Evolutionary conservation across 2,888 invertebrate genomes (phyloP), one percentile per base, ranked within the genome.

Genomic region (Creontiades dilutus): DNA sequence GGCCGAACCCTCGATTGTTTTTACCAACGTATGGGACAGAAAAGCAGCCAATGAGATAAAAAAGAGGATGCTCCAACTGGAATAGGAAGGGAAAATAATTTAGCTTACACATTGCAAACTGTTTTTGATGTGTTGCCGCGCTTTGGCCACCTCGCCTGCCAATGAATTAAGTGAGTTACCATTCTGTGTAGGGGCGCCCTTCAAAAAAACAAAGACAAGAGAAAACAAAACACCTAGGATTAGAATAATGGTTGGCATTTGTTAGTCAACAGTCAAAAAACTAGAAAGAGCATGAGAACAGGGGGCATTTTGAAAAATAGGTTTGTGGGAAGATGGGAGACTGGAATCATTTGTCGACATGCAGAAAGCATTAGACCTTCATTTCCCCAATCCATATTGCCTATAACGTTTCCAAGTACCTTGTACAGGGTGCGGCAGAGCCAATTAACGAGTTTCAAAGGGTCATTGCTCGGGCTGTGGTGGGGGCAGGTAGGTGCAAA

Each of bases 121-220:
- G 92, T 93, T 93, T 93, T 94, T 96, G 94, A 97, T 96, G 94
- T 97, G 96, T 94, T 97, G 96, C 93, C 97, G 96, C 93, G 97
- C 97, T 94, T 96, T 97, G 93, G 96, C 97, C 93, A 97, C 96
- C 95, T 97, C 97, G 93, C 95, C 96, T 93, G 96, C 96, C 94
- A 97, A 95, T 92, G 96, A 95, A 92, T 92, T 92, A 91, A 88
- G 88, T 23, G 88, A 90, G 86, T 81, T 90, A 61, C 84, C 86
- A 80, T 86, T 90, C 88, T 90, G 90, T 86, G 78, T 76, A 23
- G 86, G 90, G 86, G 88, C 75, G 47, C 52, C 86, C 90, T 90
- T 86, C 75, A 81, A 90, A 87, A 90, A 91, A 90, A 91, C 90
- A 91, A 84, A 88, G 89, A 81, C 84, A 87, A 89, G 52, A 75